Evolutionary conservation across 2,113 vertebrate species (phyloP), one percentile per base, ranked within the genome.

Genomic region (Pseudorasbora parva): DNA sequence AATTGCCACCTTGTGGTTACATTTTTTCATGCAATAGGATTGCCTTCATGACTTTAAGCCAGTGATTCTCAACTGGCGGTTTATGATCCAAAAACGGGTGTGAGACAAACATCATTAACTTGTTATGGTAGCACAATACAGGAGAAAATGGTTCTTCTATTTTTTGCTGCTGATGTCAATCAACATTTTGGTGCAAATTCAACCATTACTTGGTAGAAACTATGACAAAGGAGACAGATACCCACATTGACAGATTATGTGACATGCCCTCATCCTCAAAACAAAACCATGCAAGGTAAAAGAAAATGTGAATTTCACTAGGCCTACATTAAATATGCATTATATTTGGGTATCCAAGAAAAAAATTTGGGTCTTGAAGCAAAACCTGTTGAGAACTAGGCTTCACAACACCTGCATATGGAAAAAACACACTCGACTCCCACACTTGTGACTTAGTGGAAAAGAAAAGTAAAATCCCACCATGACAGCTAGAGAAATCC

Each of bases 391-490:
- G 19, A 68, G 30, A 41, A 68, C 19, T 77, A 23, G 5, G 51
- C 54, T 59, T 41, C 6, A 14, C 19, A 57, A 17, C 25, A 74
- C 72, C 47, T 56, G 10, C 49, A 10, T 23, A 37, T 59, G 75
- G 11, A 57, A 41, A 6, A 60, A 54, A 25, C 12, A 21, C 15
- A 76, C 8, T 43, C 56, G 14, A 57, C 27, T n/a, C 30, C 12
- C 30, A 77, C 30, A 60, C 56, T 19, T 57, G 19, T 37, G 64
- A 68, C 64, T 68, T 68, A 33, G 30, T 77, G 54, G 33, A 33
- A 43, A 43, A 75, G 2, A 37, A 30, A 27, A 37, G 37, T 75
- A 23, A 57, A 57, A 45, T 60, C 8, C 56, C n/a, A 78, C 56
- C 9, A 33, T 9, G n/a, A 78, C 14, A 27, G 23, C n/a, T 23